These are phyloP conservation scores for Bhutanitis thaidina DNA, from an alignment of 2,888 invertebrate species.

Conservation along the genomic window DNA sequence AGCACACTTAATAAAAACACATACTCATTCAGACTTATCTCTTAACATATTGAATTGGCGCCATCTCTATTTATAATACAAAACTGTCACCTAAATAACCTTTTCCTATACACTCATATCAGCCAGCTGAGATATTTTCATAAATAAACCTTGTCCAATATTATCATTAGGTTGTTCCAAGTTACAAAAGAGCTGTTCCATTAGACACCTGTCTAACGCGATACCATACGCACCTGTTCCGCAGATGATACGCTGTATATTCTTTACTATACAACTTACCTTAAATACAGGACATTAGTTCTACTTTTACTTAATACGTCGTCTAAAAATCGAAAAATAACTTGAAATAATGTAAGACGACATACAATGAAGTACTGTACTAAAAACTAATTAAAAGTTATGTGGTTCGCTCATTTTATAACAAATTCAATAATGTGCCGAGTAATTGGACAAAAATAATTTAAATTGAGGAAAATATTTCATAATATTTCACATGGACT, in stretches of 20 bases:
- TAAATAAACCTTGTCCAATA: conserved; percentile 19
- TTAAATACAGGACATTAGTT: conserved; percentile 18
- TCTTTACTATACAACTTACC: conserved; percentile 35
- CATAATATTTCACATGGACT: no score
- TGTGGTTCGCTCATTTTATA: no score
- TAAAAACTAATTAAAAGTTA: no score
- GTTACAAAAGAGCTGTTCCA: conserved; percentile 24
- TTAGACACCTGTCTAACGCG: conserved; percentile 73
- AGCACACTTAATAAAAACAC: not conserved
- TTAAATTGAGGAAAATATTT: conserved; percentile 2
- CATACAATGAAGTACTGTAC: no score
- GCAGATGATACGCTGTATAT: conserved; percentile 45
- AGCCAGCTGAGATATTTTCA: conserved; percentile 4
- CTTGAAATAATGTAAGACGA: no score
- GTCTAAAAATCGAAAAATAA: no score
- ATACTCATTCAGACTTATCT: not conserved
- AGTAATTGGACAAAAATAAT: not conserved
- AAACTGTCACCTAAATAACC: conserved; percentile 9
- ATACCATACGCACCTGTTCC: conserved; percentile 41
- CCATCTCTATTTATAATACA: not conserved
- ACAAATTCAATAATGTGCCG: not conserved
- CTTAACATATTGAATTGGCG: not conserved
- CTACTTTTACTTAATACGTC: no score
- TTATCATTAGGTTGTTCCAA: conserved; percentile 24
- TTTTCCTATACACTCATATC: not conserved